phyloP scores from a whole-genome alignment of 2,888 invertebrate species.

The Dicycla oo region DNA sequence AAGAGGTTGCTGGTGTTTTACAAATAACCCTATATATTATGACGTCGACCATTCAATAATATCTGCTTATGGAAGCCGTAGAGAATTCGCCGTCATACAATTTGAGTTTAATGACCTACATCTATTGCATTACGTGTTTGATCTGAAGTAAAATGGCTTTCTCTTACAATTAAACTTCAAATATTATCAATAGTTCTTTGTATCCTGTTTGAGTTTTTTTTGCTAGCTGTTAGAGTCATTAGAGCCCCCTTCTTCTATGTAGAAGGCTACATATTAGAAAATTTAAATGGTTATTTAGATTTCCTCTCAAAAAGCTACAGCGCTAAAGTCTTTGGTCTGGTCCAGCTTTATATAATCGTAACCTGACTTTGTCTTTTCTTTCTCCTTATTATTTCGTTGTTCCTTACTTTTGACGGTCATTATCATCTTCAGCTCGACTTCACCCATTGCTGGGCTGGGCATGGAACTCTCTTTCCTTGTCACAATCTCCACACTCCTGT shows the following conservation, averaged over 20 bases:
- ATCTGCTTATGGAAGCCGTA: constrained; percentile 29
- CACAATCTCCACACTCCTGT: neutral
- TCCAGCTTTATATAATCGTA: neutral
- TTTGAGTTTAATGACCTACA: constrained; percentile 32
- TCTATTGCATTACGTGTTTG: constrained; percentile 29
- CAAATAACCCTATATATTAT: no score
- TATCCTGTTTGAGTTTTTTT: neutral
- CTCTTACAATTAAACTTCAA: constrained; percentile 39
- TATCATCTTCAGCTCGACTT: neutral
- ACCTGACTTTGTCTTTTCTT: neutral
- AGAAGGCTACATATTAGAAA: neutral
- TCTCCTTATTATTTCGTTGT: neutral
- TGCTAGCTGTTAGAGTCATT: neutral
- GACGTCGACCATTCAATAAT: constrained; percentile 4
- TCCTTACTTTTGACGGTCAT: neutral
- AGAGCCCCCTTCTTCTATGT: no score
- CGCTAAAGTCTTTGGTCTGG: neutral
- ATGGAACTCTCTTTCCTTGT: neutral
- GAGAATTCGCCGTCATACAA: constrained; percentile 13
- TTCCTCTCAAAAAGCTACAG: neutral
- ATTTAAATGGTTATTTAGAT: neutral
- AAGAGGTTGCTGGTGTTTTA: no score
- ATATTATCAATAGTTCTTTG: constrained; percentile 18
- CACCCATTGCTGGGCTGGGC: neutral
- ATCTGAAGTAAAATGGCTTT: constrained; percentile 38